Base-by-base conservation (phyloP, 64 coral and sea anemone species). In the Pachyseris speciosa region DNA sequence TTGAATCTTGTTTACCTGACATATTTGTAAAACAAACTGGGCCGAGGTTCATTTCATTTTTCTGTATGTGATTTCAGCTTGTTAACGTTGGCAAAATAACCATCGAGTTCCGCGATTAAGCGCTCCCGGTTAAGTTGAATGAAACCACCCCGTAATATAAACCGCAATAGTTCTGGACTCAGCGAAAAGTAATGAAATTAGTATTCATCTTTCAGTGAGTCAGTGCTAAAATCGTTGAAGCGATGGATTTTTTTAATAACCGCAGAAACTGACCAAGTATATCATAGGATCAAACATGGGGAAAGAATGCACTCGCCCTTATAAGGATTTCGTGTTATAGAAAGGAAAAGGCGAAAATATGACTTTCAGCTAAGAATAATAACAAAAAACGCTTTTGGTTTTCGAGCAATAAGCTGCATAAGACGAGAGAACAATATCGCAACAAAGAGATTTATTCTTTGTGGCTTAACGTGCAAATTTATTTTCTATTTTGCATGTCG, bases 171-270 rank as follows among this genome's bases (percentile, higher is more conserved):
- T n/a, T n/a, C n/a, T n/a, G n/a, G n/a, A n/a, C n/a, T n/a, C n/a
- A n/a, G n/a, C n/a, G n/a, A n/a, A n/a, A n/a, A n/a, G 43, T 16
- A 55, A 79, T 36, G 29, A 79, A 79, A 79, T 57, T 79, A 79
- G 13, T 52, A 79, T 79, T 79, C 75, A 52, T 5, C 51, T 58
- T 58, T 79, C n/a, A n/a, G 16, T 79, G 12, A 59, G 29, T 31
- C 50, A 38, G 36, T 50, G 16, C 50, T 79, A 47, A 52, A 58
- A 79, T 26, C 28, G 6, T 31, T 12, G 64, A 10, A 55, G 51
- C 51, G 11, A 55, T 55, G 17, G 20, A 55, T 55, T 2, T 55
- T 55, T 55, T 55, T 16, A 55, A 55, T 55, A 20, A n/a, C n/a
- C n/a, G n/a, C n/a, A n/a, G 11, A 20, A 55, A 13, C 51, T 55